Evolutionary conservation across 2,888 invertebrate genomes (phyloP).

Genomic region (Parnassius orleans): DNA sequence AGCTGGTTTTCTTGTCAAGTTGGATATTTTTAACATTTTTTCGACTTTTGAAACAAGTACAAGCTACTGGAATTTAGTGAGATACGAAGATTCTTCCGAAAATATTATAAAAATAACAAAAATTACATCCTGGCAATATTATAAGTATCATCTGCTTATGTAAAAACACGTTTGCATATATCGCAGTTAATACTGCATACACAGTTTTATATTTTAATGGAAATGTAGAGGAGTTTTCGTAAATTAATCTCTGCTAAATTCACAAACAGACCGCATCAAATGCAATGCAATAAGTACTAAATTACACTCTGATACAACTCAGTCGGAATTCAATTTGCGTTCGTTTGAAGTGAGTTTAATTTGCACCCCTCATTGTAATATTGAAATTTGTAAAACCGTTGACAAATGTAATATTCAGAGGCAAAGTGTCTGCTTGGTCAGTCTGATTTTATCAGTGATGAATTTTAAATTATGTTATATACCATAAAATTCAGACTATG

Average conservation of each 20-base stretch:
- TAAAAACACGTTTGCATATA: no score
- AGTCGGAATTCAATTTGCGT: slow-evolving; percentile 38
- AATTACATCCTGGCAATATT: no score
- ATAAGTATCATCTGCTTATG: no score
- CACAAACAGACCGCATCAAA: slow-evolving; percentile 21
- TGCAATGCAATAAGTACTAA: slow-evolving; percentile 24
- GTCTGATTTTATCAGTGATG: no score
- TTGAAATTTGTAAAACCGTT: slow-evolving; percentile 23
- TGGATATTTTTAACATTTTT: no score
- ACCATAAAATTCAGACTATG: no score
- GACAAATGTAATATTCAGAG: slow-evolving; percentile 26
- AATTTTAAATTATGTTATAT: no score
- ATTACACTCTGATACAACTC: slow-evolving; percentile 34
- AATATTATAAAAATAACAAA: no score
- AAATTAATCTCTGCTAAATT: slow-evolving; percentile 22
- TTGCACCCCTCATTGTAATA: slow-evolving; percentile 33
- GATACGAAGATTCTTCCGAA: no score
- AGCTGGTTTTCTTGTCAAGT: no score
- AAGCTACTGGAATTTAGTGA: no score
- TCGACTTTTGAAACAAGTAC: no score
- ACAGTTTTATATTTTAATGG: slow-evolving; percentile 7
- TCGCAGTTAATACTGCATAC: not conserved
- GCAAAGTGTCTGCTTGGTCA: not conserved
- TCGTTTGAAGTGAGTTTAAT: slow-evolving; percentile 45
- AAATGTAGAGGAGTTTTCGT: slow-evolving; percentile 1